Percentiles rank a stretch among this genome's conserved stretches.
Conservation (phyloP, 2,113 vertebrate species). For the Oreamnos americanus region DNA sequence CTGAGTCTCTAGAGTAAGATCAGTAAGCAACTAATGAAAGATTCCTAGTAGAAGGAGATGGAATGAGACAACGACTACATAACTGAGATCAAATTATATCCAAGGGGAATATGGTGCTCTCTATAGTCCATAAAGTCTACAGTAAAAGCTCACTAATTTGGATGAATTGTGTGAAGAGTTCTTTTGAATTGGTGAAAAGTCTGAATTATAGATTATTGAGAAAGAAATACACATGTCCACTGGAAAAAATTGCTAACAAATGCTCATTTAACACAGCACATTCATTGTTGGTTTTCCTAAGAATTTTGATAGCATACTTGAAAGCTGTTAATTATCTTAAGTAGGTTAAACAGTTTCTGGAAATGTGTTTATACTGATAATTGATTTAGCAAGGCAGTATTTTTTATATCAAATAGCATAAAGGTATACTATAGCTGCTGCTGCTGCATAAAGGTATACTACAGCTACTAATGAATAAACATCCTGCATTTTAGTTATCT, state of each 20-base stretch:
- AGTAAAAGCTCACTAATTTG: constrained; percentile 41
- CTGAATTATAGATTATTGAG: constrained; percentile 29
- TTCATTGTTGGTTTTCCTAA: constrained; percentile 32
- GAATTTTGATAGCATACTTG: constrained; percentile 49
- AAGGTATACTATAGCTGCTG: background rate
- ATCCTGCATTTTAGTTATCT: background rate
- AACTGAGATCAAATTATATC: constrained; percentile 78
- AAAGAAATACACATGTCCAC: background rate
- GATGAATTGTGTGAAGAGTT: constrained; percentile 42
- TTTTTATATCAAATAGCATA: constrained; percentile 16
- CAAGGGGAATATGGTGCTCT: constrained; percentile 62
- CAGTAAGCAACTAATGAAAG: constrained; percentile 81
- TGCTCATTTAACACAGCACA: constrained; percentile 11
- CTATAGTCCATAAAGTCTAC: constrained; percentile 54
- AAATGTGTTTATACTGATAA: constrained; percentile 55
- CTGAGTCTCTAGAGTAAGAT: constrained; percentile 80
- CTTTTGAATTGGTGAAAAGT: constrained; percentile 7
- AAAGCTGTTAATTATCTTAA: constrained; percentile 70
- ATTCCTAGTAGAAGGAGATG: constrained; percentile 79
- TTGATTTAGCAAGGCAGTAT: constrained; percentile 33
- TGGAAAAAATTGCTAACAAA: constrained; percentile 13
- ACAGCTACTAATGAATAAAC: background rate
- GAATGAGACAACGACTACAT: constrained; percentile 77
- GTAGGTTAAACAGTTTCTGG: constrained; percentile 59
- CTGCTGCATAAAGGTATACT: background rate